Base-by-base conservation (phyloP, 2,888 invertebrate species). In the Andrena camellia region DNA sequence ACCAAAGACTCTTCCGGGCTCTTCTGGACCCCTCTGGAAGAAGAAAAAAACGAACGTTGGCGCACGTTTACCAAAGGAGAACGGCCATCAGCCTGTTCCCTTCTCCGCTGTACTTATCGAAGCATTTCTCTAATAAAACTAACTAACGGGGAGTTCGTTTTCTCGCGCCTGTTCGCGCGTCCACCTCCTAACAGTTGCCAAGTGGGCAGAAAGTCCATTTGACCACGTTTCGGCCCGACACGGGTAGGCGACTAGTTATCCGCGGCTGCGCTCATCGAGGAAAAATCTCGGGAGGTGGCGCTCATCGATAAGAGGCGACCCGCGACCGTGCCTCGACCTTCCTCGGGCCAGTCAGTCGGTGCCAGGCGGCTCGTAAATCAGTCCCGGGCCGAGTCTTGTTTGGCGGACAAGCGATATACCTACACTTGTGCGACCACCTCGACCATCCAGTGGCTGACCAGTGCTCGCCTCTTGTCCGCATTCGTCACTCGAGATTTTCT, bases 201-300 rank as follows among this genome's bases (percentile, higher is more conserved):
- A 1, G 17, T 6, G 17, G 5, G 13, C 54, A 8, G 13, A 2
- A 13, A 29, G 20, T 48, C 57, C 17, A 78, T 71, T 72, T 33
- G 60, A 26, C 77, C 77, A 69, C 79, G 77, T 77, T 33, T 54
- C 57, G 2, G 29, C 5, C 60, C 23, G 31, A 62, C 60, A 35
- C 2, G 59, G 42, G 23, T 66, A 54, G 68, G 20, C 13, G n/a
- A 26, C 35, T 13, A 42, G 42, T 31, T 68, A 50, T 33, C 29
- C 60, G 80, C 75, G 69, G 60, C 80, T 80, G 80, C 80, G 80
- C 66, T 60, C 10, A n/a, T 10, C 64, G 52, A 17, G 17, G 23
- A 33, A 13, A n/a, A 20, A 6, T 13, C 52, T 42, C 59, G 75
- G 62, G 59, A 59, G 31, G 57, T 62, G 71, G 29, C 23, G 33